Percentiles rank a stretch among this genome's conserved stretches.
Evolutionary conservation across 2,797 vertebrate species (phyloP).

Genomic region (Siniperca obscura): DNA sequence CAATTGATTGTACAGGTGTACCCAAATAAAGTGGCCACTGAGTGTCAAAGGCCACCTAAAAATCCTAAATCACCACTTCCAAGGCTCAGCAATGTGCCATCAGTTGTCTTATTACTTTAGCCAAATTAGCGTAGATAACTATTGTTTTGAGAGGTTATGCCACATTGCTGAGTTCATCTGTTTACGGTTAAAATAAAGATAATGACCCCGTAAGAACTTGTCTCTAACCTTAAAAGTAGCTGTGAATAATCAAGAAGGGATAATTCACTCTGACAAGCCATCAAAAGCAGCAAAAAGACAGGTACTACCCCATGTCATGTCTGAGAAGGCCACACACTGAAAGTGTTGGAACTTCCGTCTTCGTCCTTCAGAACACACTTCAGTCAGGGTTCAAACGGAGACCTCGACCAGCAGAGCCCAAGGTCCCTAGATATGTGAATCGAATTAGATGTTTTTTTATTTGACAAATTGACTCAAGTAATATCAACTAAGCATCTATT

Average conservation of each 20-base stretch:
- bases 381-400: slow-evolving; percentile 87
- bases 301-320: slow-evolving; percentile 83
- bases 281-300: slow-evolving; percentile 78
- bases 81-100: slow-evolving; percentile 15
- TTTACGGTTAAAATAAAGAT: slow-evolving; percentile 4
- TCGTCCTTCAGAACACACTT: slow-evolving; percentile 88
- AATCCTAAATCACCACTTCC: slow-evolving; percentile 1
- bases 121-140: neutral
- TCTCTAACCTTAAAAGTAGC: slow-evolving; percentile 29
- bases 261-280: slow-evolving; percentile 62
- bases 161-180: slow-evolving; percentile 29
- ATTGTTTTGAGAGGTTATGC: neutral
- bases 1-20: neutral
- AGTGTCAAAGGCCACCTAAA: neutral
- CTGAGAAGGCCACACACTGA: slow-evolving; percentile 83
- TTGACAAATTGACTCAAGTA: slow-evolving; percentile 80
- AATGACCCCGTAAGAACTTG: neutral
- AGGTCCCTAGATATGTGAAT: slow-evolving; percentile 91
- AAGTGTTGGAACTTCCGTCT: slow-evolving; percentile 86
- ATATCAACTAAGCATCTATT: slow-evolving; percentile 96
- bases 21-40: neutral
- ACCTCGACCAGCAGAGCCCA: slow-evolving; percentile 89
- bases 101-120: neutral
- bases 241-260: slow-evolving; percentile 37
- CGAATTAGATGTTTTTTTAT: slow-evolving; percentile 85